Evolutionary conservation across 2,113 vertebrate species (phyloP).

Genomic region (Amphiprion percula): DNA sequence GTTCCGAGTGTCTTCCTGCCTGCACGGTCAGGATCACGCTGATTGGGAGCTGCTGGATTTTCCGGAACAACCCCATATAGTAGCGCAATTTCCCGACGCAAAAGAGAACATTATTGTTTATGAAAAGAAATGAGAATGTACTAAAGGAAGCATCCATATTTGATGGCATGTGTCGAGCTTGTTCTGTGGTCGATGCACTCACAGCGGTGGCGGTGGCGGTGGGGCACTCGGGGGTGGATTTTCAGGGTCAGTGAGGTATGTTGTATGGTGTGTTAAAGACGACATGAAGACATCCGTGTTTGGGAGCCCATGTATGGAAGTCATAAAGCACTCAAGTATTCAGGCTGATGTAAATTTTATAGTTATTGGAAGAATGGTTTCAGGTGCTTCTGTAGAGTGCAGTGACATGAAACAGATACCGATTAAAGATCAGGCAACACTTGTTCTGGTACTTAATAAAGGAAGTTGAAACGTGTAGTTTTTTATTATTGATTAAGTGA

Average conservation of each 20-base stretch:
- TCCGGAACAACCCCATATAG: not conserved
- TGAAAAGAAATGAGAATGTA: slow-evolving; percentile 77
- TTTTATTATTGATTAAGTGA: too few relatives aligned
- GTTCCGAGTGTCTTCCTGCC: not conserved
- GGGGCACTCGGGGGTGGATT: slow-evolving; percentile 18
- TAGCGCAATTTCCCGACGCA: not conserved
- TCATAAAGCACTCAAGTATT: slow-evolving; percentile 15
- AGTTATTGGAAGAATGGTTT: slow-evolving; percentile 20
- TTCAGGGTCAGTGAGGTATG: slow-evolving; percentile 31
- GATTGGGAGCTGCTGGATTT: slow-evolving; percentile 23
- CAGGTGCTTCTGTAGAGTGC: slow-evolving; percentile 4
- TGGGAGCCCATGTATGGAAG: slow-evolving; percentile 14
- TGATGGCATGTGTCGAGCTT: slow-evolving; percentile 67
- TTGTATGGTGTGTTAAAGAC: slow-evolving; percentile 18
- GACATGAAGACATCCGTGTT: slow-evolving; percentile 28
- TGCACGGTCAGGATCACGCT: not conserved
- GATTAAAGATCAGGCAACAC: too few relatives aligned
- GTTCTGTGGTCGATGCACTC: slow-evolving; percentile 54
- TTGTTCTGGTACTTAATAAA: too few relatives aligned
- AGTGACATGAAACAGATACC: not conserved
- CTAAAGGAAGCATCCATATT: slow-evolving; percentile 79
- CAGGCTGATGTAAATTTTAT: slow-evolving; percentile 35
- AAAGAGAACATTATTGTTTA: slow-evolving; percentile 63
- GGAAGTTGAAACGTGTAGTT: too few relatives aligned
- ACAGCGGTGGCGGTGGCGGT: slow-evolving; percentile 19